These are phyloP conservation scores for Cyaniris semiargus DNA, from an alignment of 2,888 invertebrate species.

Conservation along the genomic window DNA sequence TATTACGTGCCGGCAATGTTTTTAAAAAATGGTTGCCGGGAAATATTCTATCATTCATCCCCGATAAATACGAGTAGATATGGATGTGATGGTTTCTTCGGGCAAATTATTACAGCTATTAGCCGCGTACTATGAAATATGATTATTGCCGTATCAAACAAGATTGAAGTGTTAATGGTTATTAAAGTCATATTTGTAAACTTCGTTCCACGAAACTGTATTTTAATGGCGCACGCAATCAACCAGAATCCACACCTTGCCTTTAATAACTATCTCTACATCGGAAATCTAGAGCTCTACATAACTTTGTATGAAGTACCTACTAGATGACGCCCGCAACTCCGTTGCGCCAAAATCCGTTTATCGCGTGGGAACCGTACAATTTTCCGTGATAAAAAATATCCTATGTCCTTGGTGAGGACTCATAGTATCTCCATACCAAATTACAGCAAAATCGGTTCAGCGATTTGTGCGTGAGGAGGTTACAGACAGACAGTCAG, in stretches of 20 bases:
- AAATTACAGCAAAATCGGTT: neutral
- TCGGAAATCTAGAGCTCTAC: neutral
- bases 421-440: neutral
- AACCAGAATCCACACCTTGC: neutral
- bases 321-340: neutral
- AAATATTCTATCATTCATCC: neutral
- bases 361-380: too few species aligned
- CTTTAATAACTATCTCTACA: neutral
- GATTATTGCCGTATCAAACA: constrained; percentile 3
- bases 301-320: neutral
- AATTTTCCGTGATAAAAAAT: too few species aligned
- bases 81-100: neutral
- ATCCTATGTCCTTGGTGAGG: too few species aligned
- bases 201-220: constrained; percentile 1
- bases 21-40: too few species aligned
- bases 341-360: too few species aligned
- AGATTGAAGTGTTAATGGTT: constrained; percentile 10
- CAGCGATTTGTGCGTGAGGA: too few species aligned
- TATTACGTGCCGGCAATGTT: too few species aligned
- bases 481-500: too few species aligned
- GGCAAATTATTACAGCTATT: neutral
- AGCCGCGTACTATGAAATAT: neutral
- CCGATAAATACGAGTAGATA: neutral
- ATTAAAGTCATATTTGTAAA: constrained; percentile 17
- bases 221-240: constrained; percentile 3